phyloP scores from a whole-genome alignment of 37 sponge, comb jelly and placozoan species.

The Corticium candelabrum region DNA sequence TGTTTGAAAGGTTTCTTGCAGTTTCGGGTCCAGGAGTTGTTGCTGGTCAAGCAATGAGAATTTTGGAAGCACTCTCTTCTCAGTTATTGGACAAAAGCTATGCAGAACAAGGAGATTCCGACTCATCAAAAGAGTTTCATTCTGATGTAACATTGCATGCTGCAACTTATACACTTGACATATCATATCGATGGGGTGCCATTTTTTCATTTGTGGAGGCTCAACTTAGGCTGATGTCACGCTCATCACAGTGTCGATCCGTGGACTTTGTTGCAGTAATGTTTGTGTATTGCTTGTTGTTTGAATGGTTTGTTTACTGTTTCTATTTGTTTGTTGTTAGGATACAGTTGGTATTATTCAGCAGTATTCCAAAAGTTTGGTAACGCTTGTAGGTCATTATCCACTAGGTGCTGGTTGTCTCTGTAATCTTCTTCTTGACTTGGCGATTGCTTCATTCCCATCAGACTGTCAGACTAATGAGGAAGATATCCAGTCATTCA shows the following conservation, averaged over 20 bases:
- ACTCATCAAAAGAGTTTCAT: not conserved
- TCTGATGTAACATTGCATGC: not conserved
- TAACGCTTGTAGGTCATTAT: too few relatives aligned
- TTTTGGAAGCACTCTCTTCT: not conserved
- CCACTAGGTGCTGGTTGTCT: too few relatives aligned
- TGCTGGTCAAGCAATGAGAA: not conserved
- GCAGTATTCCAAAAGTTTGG: too few relatives aligned
- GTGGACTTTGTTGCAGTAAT: too few relatives aligned
- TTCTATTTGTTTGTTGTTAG: too few relatives aligned
- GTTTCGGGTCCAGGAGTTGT: not conserved
- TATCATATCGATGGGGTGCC: not conserved
- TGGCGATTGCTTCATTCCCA: not conserved
- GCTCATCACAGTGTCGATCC: not conserved
- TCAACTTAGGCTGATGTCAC: not conserved
- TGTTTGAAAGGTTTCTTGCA: not conserved
- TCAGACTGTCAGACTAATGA: not conserved
- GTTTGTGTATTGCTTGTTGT: too few relatives aligned
- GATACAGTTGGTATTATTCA: too few relatives aligned
- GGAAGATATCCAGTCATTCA: not conserved
- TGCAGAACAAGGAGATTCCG: not conserved
- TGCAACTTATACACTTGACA: not conserved
- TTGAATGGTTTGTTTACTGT: too few relatives aligned
- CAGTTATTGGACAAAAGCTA: not conserved
- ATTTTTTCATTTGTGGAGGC: not conserved
- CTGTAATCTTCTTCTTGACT: not conserved